Evolutionary conservation across 2,888 invertebrate species (phyloP), one percentile per base, ranked within the genome.

Genomic region (Eupithecia dodoneata): DNA sequence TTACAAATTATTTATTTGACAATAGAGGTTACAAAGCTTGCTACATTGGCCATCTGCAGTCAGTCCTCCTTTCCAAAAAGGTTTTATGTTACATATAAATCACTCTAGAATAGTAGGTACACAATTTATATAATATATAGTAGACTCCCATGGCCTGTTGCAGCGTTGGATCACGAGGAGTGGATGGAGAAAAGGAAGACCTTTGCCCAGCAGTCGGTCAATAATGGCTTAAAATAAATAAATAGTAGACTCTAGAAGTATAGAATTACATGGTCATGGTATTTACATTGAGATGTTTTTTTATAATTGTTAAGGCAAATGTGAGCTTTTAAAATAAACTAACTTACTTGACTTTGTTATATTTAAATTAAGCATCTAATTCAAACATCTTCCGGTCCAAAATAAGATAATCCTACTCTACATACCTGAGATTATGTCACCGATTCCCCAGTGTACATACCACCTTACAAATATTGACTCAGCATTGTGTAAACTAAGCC

Each of bases 391-490:
- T 90, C 89, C 87, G 85, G 83, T 80, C 80, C 84, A 88, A 85
- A 88, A 90, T 87, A 84, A 88, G 88, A 90, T 92, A 89, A 93
- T 92, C 90, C 84, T 84, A 82, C n/a, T 83, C 82, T 85, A 88
- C 85, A 87, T 86, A 85, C 86, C 86, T 85, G 81, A 88, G 87
- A 90, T 91, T 89, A 90, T 86, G 85, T 85, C 83, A 84, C 86
- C 91, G 90, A 89, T 82, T 84, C 67, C 59, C 66, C 71, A 67
- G 72, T 88, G 81, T 81, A 80, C 52, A 77, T 83, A 81, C 80
- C 85, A 84, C 89, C 89, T 84, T 81, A 86, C 90, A 91, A 94
- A 93, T 91, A 92, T 94, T 94, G 92, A 90, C 87, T 86, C 84
- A 86, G 83, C 83, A 82, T 89, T 89, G 86, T 87, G 89, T 89